Evolutionary conservation across 64 coral and sea anemone species (phyloP).

Genomic region (Montipora capricornis): DNA sequence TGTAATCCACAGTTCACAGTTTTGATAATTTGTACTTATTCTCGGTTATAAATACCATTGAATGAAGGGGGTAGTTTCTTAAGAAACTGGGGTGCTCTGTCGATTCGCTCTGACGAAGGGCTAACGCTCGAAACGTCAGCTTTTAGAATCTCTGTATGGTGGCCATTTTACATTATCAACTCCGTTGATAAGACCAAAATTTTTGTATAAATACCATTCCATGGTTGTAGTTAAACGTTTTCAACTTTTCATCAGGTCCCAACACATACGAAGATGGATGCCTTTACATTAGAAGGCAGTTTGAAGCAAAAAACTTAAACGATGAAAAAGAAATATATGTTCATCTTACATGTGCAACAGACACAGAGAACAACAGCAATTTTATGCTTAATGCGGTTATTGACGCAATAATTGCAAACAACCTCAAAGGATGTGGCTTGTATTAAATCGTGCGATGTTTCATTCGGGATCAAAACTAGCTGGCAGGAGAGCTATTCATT

Average conservation of each 20-base stretch:
- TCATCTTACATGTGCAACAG: conserved; percentile 97
- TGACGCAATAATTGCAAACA: conserved; percentile 97
- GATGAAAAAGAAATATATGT: conserved; percentile 99
- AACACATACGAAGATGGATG: conserved; percentile 91
- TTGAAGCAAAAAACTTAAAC: conserved; percentile 97
- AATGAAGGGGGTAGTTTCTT: too few species aligned
- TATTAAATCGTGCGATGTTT: conserved; percentile 42
- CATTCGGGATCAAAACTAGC: not conserved
- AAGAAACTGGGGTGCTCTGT: too few species aligned
- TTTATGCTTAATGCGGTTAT: conserved; percentile 97
- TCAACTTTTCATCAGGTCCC: conserved; percentile 57
- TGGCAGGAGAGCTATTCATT: not conserved
- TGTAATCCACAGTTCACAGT: too few species aligned
- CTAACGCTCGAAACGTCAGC: too few species aligned
- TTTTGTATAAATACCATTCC: too few species aligned
- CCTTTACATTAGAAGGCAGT: conserved; percentile 93
- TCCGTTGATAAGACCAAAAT: too few species aligned
- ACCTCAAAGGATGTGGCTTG: conserved; percentile 95
- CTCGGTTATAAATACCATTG: too few species aligned
- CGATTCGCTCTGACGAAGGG: too few species aligned
- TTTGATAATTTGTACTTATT: too few species aligned
- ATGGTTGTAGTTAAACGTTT: not conserved
- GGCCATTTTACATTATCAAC: too few species aligned
- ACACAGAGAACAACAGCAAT: conserved; percentile 94
- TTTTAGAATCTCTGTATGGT: too few species aligned